Evolutionary conservation across 1,140 invertebrate genomes (phyloP).

Genomic region (Chironomus tepperi): DNA sequence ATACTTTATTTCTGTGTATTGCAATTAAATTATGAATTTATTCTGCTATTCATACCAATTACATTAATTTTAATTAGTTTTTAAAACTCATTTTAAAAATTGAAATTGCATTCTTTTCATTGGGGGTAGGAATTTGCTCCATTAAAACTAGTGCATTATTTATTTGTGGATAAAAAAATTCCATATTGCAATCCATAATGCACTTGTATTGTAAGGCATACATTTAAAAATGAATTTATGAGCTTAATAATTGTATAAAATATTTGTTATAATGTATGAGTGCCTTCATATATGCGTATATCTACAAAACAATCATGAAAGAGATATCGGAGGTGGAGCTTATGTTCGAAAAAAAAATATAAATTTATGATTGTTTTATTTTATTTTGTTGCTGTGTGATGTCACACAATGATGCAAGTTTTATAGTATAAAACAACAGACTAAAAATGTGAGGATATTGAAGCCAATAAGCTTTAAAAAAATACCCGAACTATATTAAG

Average conservation of each 20-base stretch:
- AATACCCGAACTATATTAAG: too few species aligned
- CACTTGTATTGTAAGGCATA: background rate
- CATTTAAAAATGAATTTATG: background rate
- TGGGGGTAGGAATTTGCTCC: too few species aligned
- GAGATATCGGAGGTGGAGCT: background rate
- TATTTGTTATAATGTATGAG: background rate
- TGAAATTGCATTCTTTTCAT: too few species aligned
- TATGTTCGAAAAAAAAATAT: background rate
- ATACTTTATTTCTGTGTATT: too few species aligned
- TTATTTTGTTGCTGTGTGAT: background rate
- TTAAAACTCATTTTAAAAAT: too few species aligned
- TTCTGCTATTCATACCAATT: too few species aligned
- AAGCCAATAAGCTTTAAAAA: too few species aligned
- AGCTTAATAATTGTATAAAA: background rate
- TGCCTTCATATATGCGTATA: background rate
- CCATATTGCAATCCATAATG: background rate
- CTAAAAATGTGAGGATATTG: too few species aligned
- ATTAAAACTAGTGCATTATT: too few species aligned
- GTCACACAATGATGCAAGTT: background rate
- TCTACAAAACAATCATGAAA: background rate
- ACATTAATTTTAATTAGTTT: too few species aligned
- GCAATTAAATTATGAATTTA: too few species aligned
- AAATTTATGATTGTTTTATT: background rate
- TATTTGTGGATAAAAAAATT: background rate
- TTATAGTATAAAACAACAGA: too few species aligned